Evolutionary conservation across 2,888 invertebrate species (phyloP).

Genomic region (Celastrina argiolus): DNA sequence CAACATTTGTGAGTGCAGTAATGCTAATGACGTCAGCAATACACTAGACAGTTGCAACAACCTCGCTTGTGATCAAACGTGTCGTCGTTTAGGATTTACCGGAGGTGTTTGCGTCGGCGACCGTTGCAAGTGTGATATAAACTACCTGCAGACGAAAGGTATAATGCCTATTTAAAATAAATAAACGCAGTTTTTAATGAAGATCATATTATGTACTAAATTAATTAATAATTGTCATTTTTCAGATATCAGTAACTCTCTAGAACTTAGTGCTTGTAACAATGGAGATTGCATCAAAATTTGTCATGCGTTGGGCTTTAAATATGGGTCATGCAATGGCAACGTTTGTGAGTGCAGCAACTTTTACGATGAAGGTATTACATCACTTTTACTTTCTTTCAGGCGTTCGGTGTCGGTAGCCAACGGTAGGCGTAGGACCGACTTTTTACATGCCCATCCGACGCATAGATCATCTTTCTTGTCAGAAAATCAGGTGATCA

Average conservation of each 20-base stretch:
- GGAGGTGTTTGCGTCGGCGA: conserved; percentile 36
- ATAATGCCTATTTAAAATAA: too few species aligned
- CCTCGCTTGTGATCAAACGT: conserved; percentile 41
- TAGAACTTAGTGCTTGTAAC: background rate
- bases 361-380: too few species aligned
- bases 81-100: conserved; percentile 40
- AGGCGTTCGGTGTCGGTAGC: too few species aligned
- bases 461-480: too few species aligned
- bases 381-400: too few species aligned
- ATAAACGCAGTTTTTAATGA: too few species aligned
- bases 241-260: background rate
- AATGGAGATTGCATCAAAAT: background rate
- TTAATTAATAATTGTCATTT: background rate
- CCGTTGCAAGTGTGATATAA: conserved; percentile 38
- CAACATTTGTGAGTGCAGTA: background rate
- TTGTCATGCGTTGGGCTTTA: background rate
- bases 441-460: too few species aligned
- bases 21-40: background rate
- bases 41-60: conserved; percentile 27
- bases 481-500: too few species aligned
- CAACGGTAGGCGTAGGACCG: too few species aligned
- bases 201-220: background rate
- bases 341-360: background rate
- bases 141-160: conserved; percentile 21
- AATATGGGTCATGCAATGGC: background rate